These are phyloP conservation scores for Linurgus olivaceus DNA, from an alignment of 2,797 vertebrate genomes.

Conservation along the genomic window DNA sequence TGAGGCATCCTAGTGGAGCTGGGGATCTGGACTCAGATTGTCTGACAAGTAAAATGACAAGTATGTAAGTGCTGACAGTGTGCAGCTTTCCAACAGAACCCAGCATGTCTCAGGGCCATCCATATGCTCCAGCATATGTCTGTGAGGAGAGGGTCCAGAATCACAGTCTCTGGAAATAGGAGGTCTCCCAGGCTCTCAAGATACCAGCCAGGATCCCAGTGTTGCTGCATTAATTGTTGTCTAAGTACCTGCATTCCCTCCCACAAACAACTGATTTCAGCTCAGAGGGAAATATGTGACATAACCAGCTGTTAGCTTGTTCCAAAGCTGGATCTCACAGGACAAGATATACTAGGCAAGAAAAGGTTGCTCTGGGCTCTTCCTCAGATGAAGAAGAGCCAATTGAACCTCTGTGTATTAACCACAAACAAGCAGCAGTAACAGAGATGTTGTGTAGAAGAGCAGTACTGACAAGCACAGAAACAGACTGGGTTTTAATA, in stretches of 20 bases:
- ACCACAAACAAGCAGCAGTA: background rate
- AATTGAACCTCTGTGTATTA: background rate
- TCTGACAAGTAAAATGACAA: background rate
- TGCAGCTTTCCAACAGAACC: constrained; percentile 18
- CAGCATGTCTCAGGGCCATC: background rate
- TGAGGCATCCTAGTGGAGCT: background rate
- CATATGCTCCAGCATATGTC: constrained; percentile 48
- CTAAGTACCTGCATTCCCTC: background rate
- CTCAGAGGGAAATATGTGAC: background rate
- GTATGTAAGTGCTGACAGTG: background rate
- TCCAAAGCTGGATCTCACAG: constrained; percentile 1
- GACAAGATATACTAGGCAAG: background rate
- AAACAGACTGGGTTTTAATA: background rate
- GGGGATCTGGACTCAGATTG: background rate
- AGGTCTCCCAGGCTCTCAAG: constrained; percentile 5
- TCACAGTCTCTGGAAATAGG: background rate
- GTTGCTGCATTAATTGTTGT: background rate
- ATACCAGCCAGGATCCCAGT: constrained; percentile 7
- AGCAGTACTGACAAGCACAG: background rate
- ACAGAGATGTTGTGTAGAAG: background rate
- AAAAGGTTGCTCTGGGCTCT: background rate
- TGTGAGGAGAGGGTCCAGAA: background rate
- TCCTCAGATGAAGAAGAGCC: too few species aligned
- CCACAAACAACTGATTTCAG: background rate
- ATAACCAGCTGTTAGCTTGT: background rate